A percentile compares a stretch with the other conserved stretches of the same genome.
These are phyloP conservation scores for Nylanderia fulva DNA, from an alignment of 1,140 invertebrate genomes.

Conservation along the genomic window DNA sequence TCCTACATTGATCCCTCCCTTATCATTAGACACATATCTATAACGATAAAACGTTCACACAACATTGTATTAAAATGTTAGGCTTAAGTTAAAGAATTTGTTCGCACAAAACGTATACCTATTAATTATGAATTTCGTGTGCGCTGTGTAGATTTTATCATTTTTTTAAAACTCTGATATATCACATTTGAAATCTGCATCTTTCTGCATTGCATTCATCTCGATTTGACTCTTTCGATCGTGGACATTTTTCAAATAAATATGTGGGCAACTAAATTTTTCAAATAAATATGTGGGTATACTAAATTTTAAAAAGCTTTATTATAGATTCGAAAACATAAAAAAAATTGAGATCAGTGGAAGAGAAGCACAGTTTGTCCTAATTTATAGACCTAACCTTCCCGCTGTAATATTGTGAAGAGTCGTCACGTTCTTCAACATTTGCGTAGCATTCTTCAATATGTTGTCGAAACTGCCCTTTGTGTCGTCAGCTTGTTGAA, in stretches of 20 bases:
- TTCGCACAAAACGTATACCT: neutral
- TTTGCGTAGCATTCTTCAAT: slow-evolving; percentile 75
- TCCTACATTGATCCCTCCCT: neutral
- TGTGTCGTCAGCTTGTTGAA: slow-evolving; percentile 86
- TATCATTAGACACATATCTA: slow-evolving; percentile 20
- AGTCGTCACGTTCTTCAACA: slow-evolving; percentile 72
- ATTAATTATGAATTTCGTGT: neutral
- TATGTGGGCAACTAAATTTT: neutral
- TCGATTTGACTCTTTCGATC: slow-evolving; percentile 2
- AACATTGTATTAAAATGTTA: slow-evolving; percentile 9
- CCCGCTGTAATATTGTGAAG: slow-evolving; percentile 67
- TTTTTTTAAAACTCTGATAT: neutral
- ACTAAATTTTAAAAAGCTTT: slow-evolving; percentile 31
- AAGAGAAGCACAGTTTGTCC: neutral
- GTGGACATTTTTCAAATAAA: slow-evolving; percentile 29
- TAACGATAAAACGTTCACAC: neutral
- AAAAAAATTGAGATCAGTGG: neutral
- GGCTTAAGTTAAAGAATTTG: slow-evolving; percentile 18
- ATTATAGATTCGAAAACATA: slow-evolving; percentile 22
- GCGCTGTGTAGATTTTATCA: neutral
- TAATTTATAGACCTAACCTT: slow-evolving; percentile 44
- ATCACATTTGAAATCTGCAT: neutral
- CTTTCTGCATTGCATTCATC: neutral
- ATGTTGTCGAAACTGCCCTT: slow-evolving; percentile 69
- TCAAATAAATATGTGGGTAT: too few species aligned